Percentiles rank a stretch among this genome's conserved stretches.
phyloP scores from a whole-genome alignment of 2,888 invertebrate species.

The Stenodera caucasica region DNA sequence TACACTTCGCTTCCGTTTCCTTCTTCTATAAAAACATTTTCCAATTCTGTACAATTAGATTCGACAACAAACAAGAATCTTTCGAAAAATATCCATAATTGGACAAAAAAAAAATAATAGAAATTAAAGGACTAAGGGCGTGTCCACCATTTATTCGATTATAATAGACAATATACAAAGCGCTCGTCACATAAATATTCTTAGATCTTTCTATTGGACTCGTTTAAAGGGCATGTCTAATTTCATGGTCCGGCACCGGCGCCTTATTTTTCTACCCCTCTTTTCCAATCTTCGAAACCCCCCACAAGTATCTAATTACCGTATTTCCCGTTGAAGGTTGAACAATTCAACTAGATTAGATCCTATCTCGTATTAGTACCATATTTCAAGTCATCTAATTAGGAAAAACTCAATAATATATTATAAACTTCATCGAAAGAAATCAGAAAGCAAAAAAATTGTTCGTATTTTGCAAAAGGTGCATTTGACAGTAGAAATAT shows the following conservation, averaged over 20 bases:
- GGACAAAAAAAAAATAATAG: background rate
- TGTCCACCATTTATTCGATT: background rate
- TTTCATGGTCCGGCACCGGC: slow-evolving; percentile 54
- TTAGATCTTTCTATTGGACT: slow-evolving; percentile 48
- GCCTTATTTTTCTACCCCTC: slow-evolving; percentile 45
- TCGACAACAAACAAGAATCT: background rate
- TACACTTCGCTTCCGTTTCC: background rate
- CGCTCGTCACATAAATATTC: slow-evolving; percentile 43
- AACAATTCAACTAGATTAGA: slow-evolving; percentile 41
- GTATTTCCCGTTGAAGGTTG: slow-evolving; percentile 50
- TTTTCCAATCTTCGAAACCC: slow-evolving; percentile 50
- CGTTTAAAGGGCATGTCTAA: slow-evolving; percentile 47
- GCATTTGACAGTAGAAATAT: slow-evolving; percentile 50
- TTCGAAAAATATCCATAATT: too few relatives aligned
- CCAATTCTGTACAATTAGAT: background rate
- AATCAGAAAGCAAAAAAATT: too few relatives aligned
- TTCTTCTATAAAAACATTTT: too few relatives aligned
- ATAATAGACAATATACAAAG: slow-evolving; percentile 18
- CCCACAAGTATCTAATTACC: slow-evolving; percentile 50
- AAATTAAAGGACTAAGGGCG: background rate
- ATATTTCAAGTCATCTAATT: slow-evolving; percentile 37
- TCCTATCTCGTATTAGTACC: too few relatives aligned
- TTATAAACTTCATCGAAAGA: too few relatives aligned
- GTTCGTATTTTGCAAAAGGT: slow-evolving; percentile 41
- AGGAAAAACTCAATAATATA: too few relatives aligned